Percentiles rank a stretch among this genome's conserved stretches.
Conservation (phyloP, 1,140 invertebrate genomes). For the Neoseiulus cucumeris region DNA sequence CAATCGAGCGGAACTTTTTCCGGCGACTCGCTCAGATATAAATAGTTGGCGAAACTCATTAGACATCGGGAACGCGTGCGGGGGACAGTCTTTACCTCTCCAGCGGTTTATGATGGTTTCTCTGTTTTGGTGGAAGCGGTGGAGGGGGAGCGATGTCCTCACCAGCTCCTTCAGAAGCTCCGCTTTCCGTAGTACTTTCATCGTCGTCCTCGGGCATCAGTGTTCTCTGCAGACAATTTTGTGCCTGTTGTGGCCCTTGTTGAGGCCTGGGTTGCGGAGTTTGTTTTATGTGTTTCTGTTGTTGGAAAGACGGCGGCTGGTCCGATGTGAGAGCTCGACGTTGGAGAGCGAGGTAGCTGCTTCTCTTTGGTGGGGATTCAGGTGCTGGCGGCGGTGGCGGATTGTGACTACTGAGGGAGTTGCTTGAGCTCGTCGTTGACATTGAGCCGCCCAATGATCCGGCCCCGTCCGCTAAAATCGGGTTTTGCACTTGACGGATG, state of each 20-base stretch:
- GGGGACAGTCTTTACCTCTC: neutral
- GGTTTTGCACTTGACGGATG: slow-evolving; percentile 20
- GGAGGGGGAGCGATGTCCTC: neutral
- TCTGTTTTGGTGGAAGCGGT: neutral
- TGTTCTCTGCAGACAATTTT: too few species aligned
- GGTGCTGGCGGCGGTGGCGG: neutral
- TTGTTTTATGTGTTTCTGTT: too few species aligned
- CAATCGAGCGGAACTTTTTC: too few species aligned
- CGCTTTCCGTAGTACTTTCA: too few species aligned
- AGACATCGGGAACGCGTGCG: too few species aligned
- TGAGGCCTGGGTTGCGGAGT: too few species aligned
- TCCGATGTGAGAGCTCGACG: too few species aligned
- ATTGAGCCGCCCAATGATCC: neutral
- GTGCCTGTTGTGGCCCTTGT: too few species aligned
- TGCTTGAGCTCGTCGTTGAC: slow-evolving; percentile 6
- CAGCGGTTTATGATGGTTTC: neutral
- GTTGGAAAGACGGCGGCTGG: too few species aligned
- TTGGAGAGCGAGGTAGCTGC: neutral
- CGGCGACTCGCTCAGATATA: too few species aligned
- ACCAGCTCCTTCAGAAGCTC: neutral
- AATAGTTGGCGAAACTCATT: too few species aligned
- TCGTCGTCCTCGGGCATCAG: too few species aligned
- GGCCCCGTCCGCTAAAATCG: slow-evolving; percentile 15
- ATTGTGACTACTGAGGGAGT: neutral
- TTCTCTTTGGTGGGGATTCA: slow-evolving; percentile 6